These are phyloP conservation scores for Drosophila anomalipes DNA, from an alignment of 2,888 invertebrate species.

Conservation along the genomic window DNA sequence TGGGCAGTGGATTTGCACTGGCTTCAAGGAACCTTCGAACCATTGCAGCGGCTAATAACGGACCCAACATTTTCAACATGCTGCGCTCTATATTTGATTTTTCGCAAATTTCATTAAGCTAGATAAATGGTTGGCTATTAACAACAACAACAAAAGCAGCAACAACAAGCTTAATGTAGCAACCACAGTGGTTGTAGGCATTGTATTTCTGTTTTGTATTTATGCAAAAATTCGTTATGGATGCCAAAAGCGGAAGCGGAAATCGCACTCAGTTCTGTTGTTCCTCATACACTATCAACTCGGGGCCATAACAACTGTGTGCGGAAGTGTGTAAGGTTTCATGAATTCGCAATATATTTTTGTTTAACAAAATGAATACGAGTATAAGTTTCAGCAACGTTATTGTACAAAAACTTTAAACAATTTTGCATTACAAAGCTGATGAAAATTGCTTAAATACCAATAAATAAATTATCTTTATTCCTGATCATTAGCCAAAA, in stretches of 20 bases:
- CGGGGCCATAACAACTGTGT: neutral
- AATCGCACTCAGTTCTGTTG: constrained; percentile 53
- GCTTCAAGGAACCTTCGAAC: constrained; percentile 39
- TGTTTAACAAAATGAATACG: too few relatives aligned
- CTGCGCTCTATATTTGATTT: constrained; percentile 62
- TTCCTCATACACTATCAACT: constrained; percentile 3
- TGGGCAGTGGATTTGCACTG: constrained; percentile 4
- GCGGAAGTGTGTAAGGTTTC: neutral
- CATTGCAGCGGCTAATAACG: constrained; percentile 60
- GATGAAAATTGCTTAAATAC: neutral
- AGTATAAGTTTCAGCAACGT: neutral
- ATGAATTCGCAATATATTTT: neutral
- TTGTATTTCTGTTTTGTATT: constrained; percentile 48
- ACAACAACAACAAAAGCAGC: constrained; percentile 60
- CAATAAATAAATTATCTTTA: neutral
- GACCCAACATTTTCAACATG: constrained; percentile 33
- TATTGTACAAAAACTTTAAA: neutral
- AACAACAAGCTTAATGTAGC: constrained; percentile 24
- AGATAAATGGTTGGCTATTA: constrained; percentile 84
- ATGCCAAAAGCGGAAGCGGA: constrained; percentile 51
- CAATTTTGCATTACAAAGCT: neutral
- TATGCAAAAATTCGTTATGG: constrained; percentile 82
- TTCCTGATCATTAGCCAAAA: neutral
- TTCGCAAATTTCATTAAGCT: constrained; percentile 83
- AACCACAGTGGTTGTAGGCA: constrained; percentile 11